phyloP scores from a whole-genome alignment of 2,113 vertebrate species.

The Spheniscus mendiculus region DNA sequence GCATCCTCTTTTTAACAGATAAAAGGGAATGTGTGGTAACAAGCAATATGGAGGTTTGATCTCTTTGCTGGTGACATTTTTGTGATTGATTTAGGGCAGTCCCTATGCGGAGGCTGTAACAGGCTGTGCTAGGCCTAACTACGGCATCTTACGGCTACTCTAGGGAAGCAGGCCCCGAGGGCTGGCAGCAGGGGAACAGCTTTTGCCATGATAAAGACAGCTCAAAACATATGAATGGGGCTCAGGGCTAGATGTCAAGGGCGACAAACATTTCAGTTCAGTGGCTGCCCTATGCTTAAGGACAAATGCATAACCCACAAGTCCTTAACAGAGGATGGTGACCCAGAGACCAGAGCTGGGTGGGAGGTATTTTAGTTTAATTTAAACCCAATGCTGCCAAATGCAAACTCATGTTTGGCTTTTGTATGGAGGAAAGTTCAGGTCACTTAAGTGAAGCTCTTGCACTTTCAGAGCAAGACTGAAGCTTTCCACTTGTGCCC shows the following conservation, averaged over 20 bases:
- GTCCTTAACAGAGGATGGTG: background rate
- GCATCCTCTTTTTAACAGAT: background rate
- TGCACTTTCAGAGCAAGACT: background rate
- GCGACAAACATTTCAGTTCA: background rate
- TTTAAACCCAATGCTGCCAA: background rate
- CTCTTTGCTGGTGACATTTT: background rate
- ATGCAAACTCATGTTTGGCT: background rate
- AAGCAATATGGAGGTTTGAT: conserved; percentile 20
- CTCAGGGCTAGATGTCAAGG: background rate
- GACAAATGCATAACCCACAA: background rate
- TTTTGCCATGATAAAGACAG: background rate
- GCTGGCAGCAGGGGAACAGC: background rate
- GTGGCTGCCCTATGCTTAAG: background rate
- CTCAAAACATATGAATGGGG: background rate
- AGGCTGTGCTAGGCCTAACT: background rate
- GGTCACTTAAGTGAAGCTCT: background rate
- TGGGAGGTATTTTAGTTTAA: background rate
- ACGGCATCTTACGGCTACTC: background rate
- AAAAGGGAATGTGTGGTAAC: background rate
- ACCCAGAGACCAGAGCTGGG: background rate
- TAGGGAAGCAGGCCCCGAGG: background rate
- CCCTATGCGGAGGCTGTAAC: background rate
- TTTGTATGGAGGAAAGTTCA: background rate
- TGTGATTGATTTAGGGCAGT: conserved; percentile 53
- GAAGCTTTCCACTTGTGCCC: background rate